These are phyloP conservation scores for Drosophila prosaltans DNA, from an alignment of 1,140 invertebrate species.

Conservation along the genomic window DNA sequence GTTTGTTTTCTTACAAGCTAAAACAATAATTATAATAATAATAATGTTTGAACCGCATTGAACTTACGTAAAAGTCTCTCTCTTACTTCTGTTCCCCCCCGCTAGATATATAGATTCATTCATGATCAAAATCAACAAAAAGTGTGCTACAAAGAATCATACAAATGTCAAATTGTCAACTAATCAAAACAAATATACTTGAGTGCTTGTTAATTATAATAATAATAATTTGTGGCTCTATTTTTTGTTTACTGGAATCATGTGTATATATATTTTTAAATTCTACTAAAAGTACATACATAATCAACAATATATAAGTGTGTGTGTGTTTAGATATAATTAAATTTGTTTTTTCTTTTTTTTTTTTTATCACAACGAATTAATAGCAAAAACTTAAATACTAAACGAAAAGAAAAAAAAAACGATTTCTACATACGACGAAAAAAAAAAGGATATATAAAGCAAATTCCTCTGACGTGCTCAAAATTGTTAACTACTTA, in stretches of 20 bases:
- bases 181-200: conserved; percentile 28
- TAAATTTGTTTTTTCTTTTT: conserved; percentile 55
- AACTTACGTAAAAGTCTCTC: conserved; percentile 34
- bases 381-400: conserved; percentile 69
- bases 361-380: conserved; percentile 74
- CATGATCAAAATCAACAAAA: background rate
- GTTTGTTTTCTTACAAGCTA: conserved; percentile 52
- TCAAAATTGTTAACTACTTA: conserved; percentile 9
- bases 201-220: background rate
- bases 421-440: background rate
- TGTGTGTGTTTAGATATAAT: conserved; percentile 39
- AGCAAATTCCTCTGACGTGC: conserved; percentile 1
- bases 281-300: conserved; percentile 80
- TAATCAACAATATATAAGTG: conserved; percentile 63
- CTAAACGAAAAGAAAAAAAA: conserved; percentile 30
- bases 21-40: conserved; percentile 21
- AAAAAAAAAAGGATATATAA: conserved; percentile 7
- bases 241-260: conserved; percentile 53
- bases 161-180: background rate
- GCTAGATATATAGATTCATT: background rate
- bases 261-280: conserved; percentile 75
- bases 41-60: conserved; percentile 16
- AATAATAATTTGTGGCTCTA: conserved; percentile 34
- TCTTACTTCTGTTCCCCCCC: background rate
- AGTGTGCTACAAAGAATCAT: no score